phyloP scores from a whole-genome alignment of 2,113 vertebrate genomes.

The Cyanistes caeruleus region DNA sequence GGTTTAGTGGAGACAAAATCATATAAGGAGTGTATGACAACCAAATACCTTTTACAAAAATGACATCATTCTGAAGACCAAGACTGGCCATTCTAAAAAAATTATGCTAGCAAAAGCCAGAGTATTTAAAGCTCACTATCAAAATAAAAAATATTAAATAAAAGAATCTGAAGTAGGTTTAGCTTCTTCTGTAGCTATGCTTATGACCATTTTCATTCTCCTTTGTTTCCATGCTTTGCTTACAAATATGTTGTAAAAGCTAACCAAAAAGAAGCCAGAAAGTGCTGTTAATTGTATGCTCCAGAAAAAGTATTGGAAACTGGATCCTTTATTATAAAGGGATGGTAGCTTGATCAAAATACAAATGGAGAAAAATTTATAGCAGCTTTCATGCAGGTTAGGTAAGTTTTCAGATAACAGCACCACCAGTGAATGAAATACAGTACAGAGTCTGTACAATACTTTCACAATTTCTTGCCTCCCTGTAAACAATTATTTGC shows the following conservation, averaged over 20 bases:
- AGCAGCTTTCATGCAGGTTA: background rate
- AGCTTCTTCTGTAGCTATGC: background rate
- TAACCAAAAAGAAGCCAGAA: background rate
- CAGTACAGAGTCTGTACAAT: background rate
- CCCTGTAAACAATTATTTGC: background rate
- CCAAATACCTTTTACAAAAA: background rate
- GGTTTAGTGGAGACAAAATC: background rate
- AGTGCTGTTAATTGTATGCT: background rate
- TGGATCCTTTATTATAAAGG: background rate
- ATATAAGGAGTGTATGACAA: background rate
- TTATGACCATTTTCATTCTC: background rate
- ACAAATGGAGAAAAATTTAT: background rate
- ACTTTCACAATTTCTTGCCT: background rate
- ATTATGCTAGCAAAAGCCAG: background rate
- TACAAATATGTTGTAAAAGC: background rate
- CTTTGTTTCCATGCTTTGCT: background rate
- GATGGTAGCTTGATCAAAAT: background rate
- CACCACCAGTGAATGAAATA: background rate
- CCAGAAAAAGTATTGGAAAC: background rate
- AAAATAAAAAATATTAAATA: background rate
- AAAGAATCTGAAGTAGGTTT: background rate
- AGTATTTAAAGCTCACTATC: background rate
- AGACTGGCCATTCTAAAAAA: background rate
- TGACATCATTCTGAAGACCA: background rate
- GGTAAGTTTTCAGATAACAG: background rate